phyloP scores from a whole-genome alignment of 1,140 invertebrate species.

The Aphis craccivora region DNA sequence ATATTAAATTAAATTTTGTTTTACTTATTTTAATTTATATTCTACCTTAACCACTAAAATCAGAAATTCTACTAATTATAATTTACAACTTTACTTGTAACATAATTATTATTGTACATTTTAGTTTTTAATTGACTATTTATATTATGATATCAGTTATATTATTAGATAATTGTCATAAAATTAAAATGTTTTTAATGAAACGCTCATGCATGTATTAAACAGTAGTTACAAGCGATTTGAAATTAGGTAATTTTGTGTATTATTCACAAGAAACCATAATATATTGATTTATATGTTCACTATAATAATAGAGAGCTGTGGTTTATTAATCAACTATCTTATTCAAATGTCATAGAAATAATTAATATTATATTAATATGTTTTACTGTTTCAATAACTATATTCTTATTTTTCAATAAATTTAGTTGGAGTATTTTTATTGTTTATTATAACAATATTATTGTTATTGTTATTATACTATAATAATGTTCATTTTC shows the following conservation, averaged over 20 bases:
- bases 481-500: neutral
- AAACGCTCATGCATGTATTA: no score
- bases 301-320: neutral
- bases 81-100: neutral
- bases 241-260: neutral
- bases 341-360: neutral
- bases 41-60: no score
- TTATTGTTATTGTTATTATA: no score
- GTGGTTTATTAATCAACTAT: neutral
- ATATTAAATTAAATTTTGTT: neutral
- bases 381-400: neutral
- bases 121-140: neutral
- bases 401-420: neutral
- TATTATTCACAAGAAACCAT: neutral
- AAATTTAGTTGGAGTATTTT: neutral
- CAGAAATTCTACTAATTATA: no score
- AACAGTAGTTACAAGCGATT: no score
- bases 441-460: no score
- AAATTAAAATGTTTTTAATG: neutral
- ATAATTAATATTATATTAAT: neutral
- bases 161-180: neutral
- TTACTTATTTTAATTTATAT: no score
- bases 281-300: neutral
- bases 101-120: neutral
- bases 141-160: no score